phyloP scores from a whole-genome alignment of 2,888 invertebrate species.

The Cheilosia pagana region DNA sequence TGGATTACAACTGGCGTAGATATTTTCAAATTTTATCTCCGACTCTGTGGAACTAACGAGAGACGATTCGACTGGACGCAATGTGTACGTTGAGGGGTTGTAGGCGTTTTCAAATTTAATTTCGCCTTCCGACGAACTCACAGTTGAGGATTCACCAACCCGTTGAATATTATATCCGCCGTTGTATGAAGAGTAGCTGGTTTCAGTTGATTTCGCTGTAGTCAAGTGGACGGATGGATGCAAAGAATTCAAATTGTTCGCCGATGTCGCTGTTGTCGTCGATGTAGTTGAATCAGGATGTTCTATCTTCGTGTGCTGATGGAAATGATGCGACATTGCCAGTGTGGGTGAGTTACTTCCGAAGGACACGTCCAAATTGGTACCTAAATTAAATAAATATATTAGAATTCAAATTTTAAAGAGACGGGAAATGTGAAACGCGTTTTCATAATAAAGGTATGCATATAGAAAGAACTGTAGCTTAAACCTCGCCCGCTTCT shows the following conservation, averaged over 20 bases:
- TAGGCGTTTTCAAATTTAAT: slow-evolving; percentile 82
- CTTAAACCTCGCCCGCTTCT: no score
- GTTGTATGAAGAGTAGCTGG: slow-evolving; percentile 76
- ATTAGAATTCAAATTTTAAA: neutral
- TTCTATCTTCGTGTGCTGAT: slow-evolving; percentile 81
- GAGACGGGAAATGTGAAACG: neutral
- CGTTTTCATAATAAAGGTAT: no score
- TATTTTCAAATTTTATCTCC: slow-evolving; percentile 81
- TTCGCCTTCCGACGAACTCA: slow-evolving; percentile 78
- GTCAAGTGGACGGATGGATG: slow-evolving; percentile 61
- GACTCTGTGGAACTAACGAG: slow-evolving; percentile 81
- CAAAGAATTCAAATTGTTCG: slow-evolving; percentile 65
- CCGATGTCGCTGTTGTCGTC: slow-evolving; percentile 69
- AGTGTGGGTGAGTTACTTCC: slow-evolving; percentile 79
- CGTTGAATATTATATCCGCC: slow-evolving; percentile 76
- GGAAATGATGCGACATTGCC: slow-evolving; percentile 77
- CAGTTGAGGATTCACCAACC: slow-evolving; percentile 78
- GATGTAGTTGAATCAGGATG: slow-evolving; percentile 83
- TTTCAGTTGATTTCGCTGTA: slow-evolving; percentile 65
- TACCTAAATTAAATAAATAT: slow-evolving; percentile 26
- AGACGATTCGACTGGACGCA: slow-evolving; percentile 81
- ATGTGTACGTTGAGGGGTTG: slow-evolving; percentile 81
- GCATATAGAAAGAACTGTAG: no score
- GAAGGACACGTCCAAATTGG: slow-evolving; percentile 78
- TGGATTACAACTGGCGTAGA: slow-evolving; percentile 79